Evolutionary conservation across 2,113 vertebrate genomes (phyloP).

Genomic region (Melanotaenia duboulayi): DNA sequence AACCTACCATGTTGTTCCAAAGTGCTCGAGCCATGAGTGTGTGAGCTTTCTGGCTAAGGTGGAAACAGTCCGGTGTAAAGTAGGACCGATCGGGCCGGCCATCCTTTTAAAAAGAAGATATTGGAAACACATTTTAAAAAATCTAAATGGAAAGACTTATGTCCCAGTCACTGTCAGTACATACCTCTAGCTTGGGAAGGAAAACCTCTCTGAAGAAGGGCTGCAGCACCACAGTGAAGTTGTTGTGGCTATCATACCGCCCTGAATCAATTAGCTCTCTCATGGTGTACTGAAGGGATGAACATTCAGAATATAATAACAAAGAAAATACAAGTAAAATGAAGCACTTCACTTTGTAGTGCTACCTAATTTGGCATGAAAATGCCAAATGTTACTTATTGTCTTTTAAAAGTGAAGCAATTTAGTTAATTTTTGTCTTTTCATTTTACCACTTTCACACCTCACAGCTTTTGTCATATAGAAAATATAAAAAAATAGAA

Average conservation of each 20-base stretch:
- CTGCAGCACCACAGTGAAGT: constrained; percentile 89
- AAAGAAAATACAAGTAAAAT: background rate
- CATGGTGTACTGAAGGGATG: constrained; percentile 76
- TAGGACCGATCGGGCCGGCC: constrained; percentile 86
- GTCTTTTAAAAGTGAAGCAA: background rate
- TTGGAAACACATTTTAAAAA: background rate
- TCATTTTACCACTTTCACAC: too few species aligned
- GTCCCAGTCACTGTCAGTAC: background rate
- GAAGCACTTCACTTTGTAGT: background rate
- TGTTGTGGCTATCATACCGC: constrained; percentile 80
- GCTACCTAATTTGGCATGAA: background rate
- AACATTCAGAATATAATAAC: background rate
- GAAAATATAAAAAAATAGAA: too few species aligned
- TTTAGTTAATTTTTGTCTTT: too few species aligned
- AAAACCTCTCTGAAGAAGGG: constrained; percentile 79
- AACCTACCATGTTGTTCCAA: constrained; percentile 90
- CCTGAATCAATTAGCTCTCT: constrained; percentile 81
- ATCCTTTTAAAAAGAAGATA: constrained; percentile 71
- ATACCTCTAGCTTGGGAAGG: constrained; percentile 73
- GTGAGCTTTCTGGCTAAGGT: constrained; percentile 90
- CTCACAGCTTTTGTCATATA: too few species aligned
- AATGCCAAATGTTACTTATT: too few species aligned
- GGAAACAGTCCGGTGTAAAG: constrained; percentile 92
- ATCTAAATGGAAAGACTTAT: background rate
- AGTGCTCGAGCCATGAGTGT: constrained; percentile 88